A percentile compares a stretch with the other conserved stretches of the same genome.
These are phyloP conservation scores for Epinephelus malabaricus DNA, from an alignment of 2,797 vertebrate genomes.

Conservation along the genomic window DNA sequence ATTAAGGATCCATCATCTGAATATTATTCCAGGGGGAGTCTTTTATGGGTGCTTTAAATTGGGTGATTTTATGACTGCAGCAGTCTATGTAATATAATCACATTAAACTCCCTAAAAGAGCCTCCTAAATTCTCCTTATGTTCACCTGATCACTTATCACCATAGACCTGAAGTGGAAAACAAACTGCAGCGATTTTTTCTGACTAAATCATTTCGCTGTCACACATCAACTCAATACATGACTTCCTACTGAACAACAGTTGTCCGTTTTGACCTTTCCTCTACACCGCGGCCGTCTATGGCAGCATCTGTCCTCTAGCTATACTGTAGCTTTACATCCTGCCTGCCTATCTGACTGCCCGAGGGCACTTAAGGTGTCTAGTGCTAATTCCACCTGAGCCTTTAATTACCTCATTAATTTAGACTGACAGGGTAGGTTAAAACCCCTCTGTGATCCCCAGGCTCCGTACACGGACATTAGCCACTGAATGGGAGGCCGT, in stretches of 20 bases:
- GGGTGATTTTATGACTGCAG: constrained; percentile 70
- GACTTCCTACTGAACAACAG: constrained; percentile 21
- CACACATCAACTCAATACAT: constrained; percentile 20
- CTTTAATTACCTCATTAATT: constrained; percentile 88
- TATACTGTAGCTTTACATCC: constrained; percentile 59
- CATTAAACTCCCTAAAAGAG: constrained; percentile 65
- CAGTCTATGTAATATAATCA: constrained; percentile 71
- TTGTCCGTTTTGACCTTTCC: constrained; percentile 59
- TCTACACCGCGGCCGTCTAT: constrained; percentile 26
- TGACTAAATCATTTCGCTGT: neutral
- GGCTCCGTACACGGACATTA: constrained; percentile 74
- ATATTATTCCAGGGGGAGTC: constrained; percentile 65
- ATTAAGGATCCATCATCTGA: constrained; percentile 62
- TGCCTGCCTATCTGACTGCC: constrained; percentile 64
- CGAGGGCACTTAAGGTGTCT: constrained; percentile 80
- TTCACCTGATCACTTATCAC: constrained; percentile 50
- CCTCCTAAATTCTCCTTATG: constrained; percentile 68
- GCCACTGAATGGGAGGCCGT: constrained; percentile 68
- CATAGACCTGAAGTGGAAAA: constrained; percentile 40
- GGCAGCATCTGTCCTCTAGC: constrained; percentile 53
- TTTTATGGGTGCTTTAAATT: constrained; percentile 74
- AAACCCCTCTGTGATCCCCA: constrained; percentile 82
- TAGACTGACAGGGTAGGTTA: constrained; percentile 86
- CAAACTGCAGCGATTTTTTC: constrained; percentile 47
- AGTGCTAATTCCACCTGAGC: constrained; percentile 85